Evolutionary conservation across 2,888 invertebrate genomes (phyloP).

Genomic region (Petrolisthes manimaculis): DNA sequence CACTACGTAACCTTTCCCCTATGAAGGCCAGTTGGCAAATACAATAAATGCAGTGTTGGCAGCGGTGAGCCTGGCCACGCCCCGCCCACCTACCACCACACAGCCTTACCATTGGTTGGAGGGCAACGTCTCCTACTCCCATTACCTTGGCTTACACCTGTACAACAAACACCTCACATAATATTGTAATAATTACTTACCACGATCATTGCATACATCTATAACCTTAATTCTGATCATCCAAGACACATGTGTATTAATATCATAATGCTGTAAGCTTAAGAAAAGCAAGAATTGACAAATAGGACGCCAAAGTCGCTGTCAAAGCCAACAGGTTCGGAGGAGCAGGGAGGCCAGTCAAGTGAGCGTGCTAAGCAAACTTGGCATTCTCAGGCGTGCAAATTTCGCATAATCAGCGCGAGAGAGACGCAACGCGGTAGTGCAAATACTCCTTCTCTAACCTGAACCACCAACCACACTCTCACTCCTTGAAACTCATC

Average conservation of each 20-base stretch:
- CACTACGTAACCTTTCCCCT: conserved; percentile 6
- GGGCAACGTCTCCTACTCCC: conserved; percentile 5
- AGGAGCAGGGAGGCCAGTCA: conserved; percentile 47
- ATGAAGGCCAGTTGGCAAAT: conserved; percentile 51
- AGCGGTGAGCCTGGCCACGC: conserved; percentile 42
- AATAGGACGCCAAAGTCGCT: neutral
- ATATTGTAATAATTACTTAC: neutral
- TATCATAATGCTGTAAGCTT: too few species aligned
- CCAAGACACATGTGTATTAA: too few species aligned
- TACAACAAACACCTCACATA: too few species aligned
- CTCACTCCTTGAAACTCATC: neutral
- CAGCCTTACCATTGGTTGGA: conserved; percentile 37
- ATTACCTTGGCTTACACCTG: neutral
- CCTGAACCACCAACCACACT: conserved; percentile 28
- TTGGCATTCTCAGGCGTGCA: conserved; percentile 59
- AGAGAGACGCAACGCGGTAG: conserved; percentile 43
- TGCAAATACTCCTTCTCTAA: conserved; percentile 50
- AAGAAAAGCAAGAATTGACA: too few species aligned
- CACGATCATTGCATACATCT: too few species aligned
- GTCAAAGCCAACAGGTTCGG: neutral
- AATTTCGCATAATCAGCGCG: conserved; percentile 59
- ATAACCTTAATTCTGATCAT: too few species aligned
- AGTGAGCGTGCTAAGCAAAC: conserved; percentile 59
- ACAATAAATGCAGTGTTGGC: conserved; percentile 60
- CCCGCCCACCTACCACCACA: conserved; percentile 44